Percentiles rank a stretch among this genome's conserved stretches.
phyloP scores from a whole-genome alignment of 2,888 invertebrate species.

The Sabellastarte sp. region DNA sequence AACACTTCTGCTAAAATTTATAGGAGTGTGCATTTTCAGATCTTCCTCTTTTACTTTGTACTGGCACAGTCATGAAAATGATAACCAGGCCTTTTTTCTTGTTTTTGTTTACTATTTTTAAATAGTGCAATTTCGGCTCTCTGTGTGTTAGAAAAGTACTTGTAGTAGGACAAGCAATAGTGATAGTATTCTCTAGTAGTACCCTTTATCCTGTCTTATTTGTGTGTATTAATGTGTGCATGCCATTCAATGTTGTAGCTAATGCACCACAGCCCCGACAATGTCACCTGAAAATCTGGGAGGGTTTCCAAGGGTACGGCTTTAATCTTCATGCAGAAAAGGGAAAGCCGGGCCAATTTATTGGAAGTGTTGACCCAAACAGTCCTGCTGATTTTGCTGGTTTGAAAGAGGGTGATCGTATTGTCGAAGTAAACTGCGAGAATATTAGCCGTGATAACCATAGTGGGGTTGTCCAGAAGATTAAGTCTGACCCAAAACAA shows the following conservation, averaged over 20 bases:
- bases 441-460: conserved; percentile 65
- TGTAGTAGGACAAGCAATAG: too few relatives aligned
- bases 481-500: conserved; percentile 76
- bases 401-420: conserved; percentile 75
- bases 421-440: conserved; percentile 75
- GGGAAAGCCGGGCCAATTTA: conserved; percentile 86
- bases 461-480: conserved; percentile 77
- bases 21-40: too few relatives aligned
- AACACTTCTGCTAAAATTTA: too few relatives aligned
- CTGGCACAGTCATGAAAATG: too few relatives aligned
- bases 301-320: conserved; percentile 94
- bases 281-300: conserved; percentile 82
- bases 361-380: conserved; percentile 81
- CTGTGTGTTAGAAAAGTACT: too few relatives aligned
- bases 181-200: too few relatives aligned
- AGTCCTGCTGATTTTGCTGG: conserved; percentile 64
- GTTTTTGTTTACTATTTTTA: too few relatives aligned
- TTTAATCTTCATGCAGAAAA: conserved; percentile 97
- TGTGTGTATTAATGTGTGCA: too few relatives aligned
- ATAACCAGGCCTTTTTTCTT: too few relatives aligned
- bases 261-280: conserved; percentile 65
- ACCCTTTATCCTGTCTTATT: too few relatives aligned
- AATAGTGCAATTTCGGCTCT: too few relatives aligned
- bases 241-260: not conserved
- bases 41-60: too few relatives aligned